Evolutionary conservation across 2,113 vertebrate species (phyloP), one percentile per base, ranked within the genome.

Genomic region (Sapajus apella): DNA sequence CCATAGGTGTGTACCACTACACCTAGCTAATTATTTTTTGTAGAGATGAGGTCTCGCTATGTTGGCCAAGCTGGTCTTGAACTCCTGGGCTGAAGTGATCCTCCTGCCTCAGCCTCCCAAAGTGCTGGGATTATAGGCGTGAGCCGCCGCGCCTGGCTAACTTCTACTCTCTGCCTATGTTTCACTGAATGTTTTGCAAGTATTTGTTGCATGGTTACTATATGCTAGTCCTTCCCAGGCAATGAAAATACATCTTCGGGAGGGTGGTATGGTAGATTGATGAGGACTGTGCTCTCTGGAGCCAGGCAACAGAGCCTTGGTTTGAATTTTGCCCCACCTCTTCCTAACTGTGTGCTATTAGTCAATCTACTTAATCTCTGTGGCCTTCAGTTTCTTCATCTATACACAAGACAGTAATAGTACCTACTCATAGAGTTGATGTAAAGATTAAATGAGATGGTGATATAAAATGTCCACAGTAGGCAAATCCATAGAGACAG

Each of bases 321-420:
- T 90, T 92, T 87, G 76, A 77, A 68, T 93, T 91, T 82, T 89
- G 68, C 40, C 32, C 77, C 79, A 55, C 45, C 43, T 92, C 58
- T 96, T 95, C 66, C 73, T 66, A 91, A 27, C 68, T 94, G 8
- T 88, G 58, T 95, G 66, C 45, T 45, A 23, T 80, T 40, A 30
- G 91, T 95, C 83, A 85, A 85, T 43, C 75, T 66, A 61, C 40
- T 95, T 73, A 45, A n/a, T 66, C 23, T 95, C 77, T 80, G 14
- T 93, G 50, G 55, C 55, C 83, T 43, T 96, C 73, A 77, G 61
- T 96, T 88, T 94, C 37, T 23, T 96, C 92, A 93, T 91, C 83
- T 90, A 40, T 58, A 35, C 58, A 25, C 37, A 79, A 97, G 77
- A 87, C 75, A 91, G 17, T 91, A 61, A 52, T 72, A 66, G n/a